Evolutionary conservation across 2,113 vertebrate genomes (phyloP).

Genomic region (Notechis scutatus): DNA sequence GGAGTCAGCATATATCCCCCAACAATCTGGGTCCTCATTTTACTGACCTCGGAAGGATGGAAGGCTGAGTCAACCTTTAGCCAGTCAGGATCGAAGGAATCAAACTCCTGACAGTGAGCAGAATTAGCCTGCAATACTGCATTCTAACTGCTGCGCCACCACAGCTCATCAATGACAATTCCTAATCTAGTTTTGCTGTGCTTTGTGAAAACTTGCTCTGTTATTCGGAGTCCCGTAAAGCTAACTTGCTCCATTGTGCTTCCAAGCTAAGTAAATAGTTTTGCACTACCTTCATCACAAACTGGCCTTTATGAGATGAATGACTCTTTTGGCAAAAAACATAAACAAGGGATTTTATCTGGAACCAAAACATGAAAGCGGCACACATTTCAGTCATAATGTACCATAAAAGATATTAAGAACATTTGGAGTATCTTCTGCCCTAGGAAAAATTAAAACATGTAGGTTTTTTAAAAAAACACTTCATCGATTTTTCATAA

Average conservation of each 20-base stretch:
- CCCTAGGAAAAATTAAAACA: not conserved
- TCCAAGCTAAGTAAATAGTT: not conserved
- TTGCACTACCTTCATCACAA: not conserved
- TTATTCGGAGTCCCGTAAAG: not conserved
- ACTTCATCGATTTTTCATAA: not conserved
- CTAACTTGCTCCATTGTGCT: not conserved
- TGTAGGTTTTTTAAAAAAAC: not conserved
- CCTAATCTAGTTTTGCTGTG: not conserved
- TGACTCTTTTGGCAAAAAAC: not conserved
- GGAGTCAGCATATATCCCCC: not conserved
- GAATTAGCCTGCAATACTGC: not conserved
- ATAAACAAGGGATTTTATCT: not conserved
- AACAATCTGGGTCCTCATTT: not conserved
- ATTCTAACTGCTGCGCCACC: not conserved
- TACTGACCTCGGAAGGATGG: not conserved
- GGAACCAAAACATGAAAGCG: not conserved
- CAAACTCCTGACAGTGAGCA: not conserved
- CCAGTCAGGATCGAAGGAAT: not conserved
- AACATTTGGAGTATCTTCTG: fast-evolving
- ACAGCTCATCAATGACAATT: not conserved
- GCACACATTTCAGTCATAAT: fast-evolving
- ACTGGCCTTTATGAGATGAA: not conserved
- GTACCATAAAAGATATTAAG: too few species aligned
- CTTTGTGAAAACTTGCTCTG: not conserved
- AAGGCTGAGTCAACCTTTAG: not conserved